These are phyloP conservation scores for Agonum fuliginosum DNA, from an alignment of 2,888 invertebrate species.

Conservation along the genomic window DNA sequence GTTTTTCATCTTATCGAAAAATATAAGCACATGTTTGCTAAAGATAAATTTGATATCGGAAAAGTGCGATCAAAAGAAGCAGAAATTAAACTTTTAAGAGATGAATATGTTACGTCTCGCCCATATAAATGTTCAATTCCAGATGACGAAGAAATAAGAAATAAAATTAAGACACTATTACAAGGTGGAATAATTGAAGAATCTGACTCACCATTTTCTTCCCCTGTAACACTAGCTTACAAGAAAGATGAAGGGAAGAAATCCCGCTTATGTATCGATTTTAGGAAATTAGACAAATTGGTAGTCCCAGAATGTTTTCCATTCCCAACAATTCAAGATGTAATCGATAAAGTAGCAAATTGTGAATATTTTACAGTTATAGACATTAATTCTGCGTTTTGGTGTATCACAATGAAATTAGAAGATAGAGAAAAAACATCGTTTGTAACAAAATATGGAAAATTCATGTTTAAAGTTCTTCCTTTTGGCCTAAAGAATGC, in stretches of 20 bases:
- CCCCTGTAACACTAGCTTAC: conserved; percentile 60
- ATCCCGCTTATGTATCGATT: conserved; percentile 62
- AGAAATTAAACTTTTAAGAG: conserved; percentile 59
- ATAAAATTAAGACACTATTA: conserved; percentile 45
- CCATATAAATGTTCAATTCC: conserved; percentile 6
- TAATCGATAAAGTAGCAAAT: conserved; percentile 56
- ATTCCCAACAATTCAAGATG: conserved; percentile 61
- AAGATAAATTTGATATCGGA: conserved; percentile 64
- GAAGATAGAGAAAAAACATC: conserved; percentile 62
- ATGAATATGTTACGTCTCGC: not conserved
- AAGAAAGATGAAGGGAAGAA: conserved; percentile 62
- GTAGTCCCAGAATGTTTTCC: conserved; percentile 57
- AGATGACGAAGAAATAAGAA: not conserved
- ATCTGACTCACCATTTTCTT: conserved; percentile 61
- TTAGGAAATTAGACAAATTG: conserved; percentile 47
- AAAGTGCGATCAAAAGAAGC: conserved; percentile 63
- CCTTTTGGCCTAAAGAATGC: conserved; percentile 63
- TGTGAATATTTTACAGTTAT: conserved; percentile 58
- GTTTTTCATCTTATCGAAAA: conserved; percentile 61
- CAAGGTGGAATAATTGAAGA: not conserved
- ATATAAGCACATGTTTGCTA: conserved; percentile 63
- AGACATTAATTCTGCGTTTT: conserved; percentile 56
- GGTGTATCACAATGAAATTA: conserved; percentile 61
- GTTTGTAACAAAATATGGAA: conserved; percentile 1
- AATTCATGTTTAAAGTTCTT: conserved; percentile 56